Evolutionary conservation across 2,797 vertebrate species (phyloP).

Genomic region (Catharus ustulatus): DNA sequence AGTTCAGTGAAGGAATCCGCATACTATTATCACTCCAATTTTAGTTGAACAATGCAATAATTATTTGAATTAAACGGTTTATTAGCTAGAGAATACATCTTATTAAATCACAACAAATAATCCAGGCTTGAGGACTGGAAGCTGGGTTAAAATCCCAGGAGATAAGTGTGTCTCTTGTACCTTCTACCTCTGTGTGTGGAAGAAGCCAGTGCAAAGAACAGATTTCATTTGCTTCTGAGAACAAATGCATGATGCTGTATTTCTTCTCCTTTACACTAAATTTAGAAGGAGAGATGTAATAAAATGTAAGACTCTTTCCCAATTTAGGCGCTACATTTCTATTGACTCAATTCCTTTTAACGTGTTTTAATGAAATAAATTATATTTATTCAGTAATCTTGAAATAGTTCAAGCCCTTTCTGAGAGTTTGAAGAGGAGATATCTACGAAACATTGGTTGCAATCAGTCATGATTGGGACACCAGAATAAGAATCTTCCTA

Average conservation of each 20-base stretch:
- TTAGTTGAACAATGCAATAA: conserved; percentile 29
- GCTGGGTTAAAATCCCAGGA: not conserved
- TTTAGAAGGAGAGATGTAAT: not conserved
- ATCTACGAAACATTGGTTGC: not conserved
- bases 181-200: not conserved
- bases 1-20: conserved; percentile 2
- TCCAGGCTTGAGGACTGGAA: not conserved
- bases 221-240: not conserved
- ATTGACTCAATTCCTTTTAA: not conserved
- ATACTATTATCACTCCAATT: not conserved
- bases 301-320: not conserved
- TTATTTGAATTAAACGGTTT: conserved; percentile 43
- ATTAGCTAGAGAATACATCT: conserved; percentile 16
- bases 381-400: not conserved
- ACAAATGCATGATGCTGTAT: not conserved
- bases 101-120: conserved; percentile 40
- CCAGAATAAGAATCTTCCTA: not conserved
- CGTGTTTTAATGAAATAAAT: not conserved
- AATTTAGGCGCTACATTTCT: not conserved
- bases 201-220: not conserved
- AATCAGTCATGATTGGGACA: not conserved
- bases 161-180: not conserved
- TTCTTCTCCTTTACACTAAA: not conserved
- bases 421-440: not conserved
- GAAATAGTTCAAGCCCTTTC: not conserved